Conservation (phyloP, 2,797 vertebrate genomes). For the Notolabrus celidotus region DNA sequence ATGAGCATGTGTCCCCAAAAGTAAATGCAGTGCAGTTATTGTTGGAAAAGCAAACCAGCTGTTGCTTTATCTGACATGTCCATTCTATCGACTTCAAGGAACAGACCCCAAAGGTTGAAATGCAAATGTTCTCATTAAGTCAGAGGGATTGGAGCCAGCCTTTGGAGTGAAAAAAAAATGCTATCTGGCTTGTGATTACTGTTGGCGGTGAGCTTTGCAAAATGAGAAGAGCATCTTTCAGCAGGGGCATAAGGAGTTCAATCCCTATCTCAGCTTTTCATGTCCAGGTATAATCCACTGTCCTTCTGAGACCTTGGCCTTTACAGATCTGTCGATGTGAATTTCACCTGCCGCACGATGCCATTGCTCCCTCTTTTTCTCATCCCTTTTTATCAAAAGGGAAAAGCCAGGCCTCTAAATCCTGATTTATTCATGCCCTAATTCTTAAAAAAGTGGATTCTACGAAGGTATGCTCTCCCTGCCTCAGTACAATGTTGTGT, state of each 20-base stretch:
- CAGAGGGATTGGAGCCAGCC: constrained; percentile 59
- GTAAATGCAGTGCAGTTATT: constrained; percentile 32
- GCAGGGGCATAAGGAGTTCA: constrained; percentile 62
- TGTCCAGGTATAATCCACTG: constrained; percentile 64
- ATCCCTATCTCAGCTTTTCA: constrained; percentile 65
- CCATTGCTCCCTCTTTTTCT: constrained; percentile 28
- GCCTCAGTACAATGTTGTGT: constrained; percentile 53
- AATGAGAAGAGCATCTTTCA: constrained; percentile 66
- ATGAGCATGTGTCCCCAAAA: constrained; percentile 41
- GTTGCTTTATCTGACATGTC: constrained; percentile 52
- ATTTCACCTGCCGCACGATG: constrained; percentile 44
- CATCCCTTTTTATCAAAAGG: constrained; percentile 37
- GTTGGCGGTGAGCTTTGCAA: constrained; percentile 60
- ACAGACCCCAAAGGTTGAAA: constrained; percentile 66
- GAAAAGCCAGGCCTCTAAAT: constrained; percentile 43
- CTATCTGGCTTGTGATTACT: constrained; percentile 64
- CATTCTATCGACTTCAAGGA: constrained; percentile 54
- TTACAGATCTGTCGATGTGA: constrained; percentile 56
- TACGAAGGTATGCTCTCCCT: constrained; percentile 51
- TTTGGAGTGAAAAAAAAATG: constrained; percentile 39
- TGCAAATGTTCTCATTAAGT: constrained; percentile 77
- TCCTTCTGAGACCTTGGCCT: constrained; percentile 75
- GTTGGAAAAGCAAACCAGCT: constrained; percentile 40
- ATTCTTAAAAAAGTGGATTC: constrained; percentile 58
- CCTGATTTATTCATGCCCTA: constrained; percentile 61